phyloP scores from a whole-genome alignment of 2,797 vertebrate species.

The Hypotaenidia okinawae region DNA sequence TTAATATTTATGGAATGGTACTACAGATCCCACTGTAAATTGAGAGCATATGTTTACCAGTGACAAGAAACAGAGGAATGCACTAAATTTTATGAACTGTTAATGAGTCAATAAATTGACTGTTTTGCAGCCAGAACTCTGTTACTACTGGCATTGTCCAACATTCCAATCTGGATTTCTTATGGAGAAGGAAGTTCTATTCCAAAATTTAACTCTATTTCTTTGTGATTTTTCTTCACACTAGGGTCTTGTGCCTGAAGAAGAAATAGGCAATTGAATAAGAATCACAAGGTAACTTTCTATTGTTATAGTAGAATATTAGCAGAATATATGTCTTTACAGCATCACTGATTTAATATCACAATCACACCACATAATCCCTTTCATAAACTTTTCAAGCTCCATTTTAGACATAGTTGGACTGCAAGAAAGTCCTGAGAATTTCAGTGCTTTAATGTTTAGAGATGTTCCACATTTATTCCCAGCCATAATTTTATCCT shows the following conservation, averaged over 20 bases:
- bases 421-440: neutral
- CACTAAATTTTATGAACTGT: conserved; percentile 77
- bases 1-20: conserved; percentile 73
- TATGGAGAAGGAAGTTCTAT: conserved; percentile 29
- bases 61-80: conserved; percentile 75
- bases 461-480: neutral
- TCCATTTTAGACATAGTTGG: neutral
- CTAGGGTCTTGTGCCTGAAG: neutral
- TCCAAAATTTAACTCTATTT: conserved; percentile 30
- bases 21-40: conserved; percentile 71
- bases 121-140: conserved; percentile 74
- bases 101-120: conserved; percentile 78
- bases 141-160: conserved; percentile 63
- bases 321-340: neutral
- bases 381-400: neutral
- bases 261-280: neutral
- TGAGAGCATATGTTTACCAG: conserved; percentile 75
- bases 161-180: conserved; percentile 71
- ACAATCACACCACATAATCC: neutral
- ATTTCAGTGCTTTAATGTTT: neutral
- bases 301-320: neutral
- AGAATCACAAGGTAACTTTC: neutral
- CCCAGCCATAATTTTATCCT: neutral
- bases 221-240: neutral
- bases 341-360: neutral